These are phyloP conservation scores for Cheilosia vernalis DNA, from an alignment of 2,888 invertebrate species.

Conservation along the genomic window DNA sequence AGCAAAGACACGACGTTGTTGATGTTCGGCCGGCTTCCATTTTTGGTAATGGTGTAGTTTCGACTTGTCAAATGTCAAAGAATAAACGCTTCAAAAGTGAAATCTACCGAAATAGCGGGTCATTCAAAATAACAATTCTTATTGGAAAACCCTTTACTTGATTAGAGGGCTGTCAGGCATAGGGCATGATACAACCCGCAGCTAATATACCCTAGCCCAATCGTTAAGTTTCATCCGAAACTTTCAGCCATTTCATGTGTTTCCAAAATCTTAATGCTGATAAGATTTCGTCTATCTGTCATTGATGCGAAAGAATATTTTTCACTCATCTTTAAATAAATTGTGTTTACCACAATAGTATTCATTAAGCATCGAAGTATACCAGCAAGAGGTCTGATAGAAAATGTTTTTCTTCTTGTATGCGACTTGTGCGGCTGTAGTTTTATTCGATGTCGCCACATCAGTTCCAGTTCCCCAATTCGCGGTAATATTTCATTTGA, in stretches of 20 bases:
- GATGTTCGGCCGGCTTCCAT: no score
- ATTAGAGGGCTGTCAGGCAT: not conserved
- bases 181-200: not conserved
- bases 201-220: not conserved
- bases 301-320: not conserved
- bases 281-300: constrained; percentile 18
- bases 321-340: constrained; percentile 20
- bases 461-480: constrained; percentile 28
- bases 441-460: constrained; percentile 5
- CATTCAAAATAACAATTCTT: no score
- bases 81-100: no score
- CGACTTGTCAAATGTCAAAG: no score
- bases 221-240: not conserved
- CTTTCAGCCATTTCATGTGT: constrained; percentile 9
- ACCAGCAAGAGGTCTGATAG: not conserved
- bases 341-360: constrained; percentile 7
- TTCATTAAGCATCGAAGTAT: constrained; percentile 5
- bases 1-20: no score
- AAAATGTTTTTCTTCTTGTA: constrained; percentile 25
- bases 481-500: constrained; percentile 15
- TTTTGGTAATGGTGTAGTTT: no score
- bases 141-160: no score
- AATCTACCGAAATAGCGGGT: no score
- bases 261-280: constrained; percentile 17
- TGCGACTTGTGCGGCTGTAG: constrained; percentile 2